Conservation (phyloP, 2,113 vertebrate genomes). For the Rafetus swinhoei region DNA sequence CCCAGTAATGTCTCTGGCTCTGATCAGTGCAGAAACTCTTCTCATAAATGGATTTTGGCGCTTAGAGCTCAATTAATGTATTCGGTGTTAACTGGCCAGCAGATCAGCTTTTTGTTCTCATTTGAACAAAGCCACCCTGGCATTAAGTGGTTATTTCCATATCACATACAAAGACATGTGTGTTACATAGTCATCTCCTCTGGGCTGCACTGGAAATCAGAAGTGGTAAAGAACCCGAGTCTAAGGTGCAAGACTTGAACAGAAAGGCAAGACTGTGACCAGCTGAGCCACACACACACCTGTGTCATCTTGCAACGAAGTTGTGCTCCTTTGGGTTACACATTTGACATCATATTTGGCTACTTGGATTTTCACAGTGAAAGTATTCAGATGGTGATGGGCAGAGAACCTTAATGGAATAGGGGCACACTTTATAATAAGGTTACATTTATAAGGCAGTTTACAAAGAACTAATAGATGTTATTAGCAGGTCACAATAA, state of each 20-base stretch:
- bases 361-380: neutral
- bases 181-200: neutral
- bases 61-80: neutral
- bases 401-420: neutral
- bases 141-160: neutral
- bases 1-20: neutral
- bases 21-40: neutral
- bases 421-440: neutral
- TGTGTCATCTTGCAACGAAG: neutral
- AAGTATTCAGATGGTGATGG: neutral
- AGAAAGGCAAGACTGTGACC: neutral
- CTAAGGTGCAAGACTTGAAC: neutral
- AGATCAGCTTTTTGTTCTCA: neutral
- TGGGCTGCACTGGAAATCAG: neutral
- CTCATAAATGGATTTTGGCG: neutral
- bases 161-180: neutral
- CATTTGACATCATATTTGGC: neutral
- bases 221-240: neutral
- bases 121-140: neutral
- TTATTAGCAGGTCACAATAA: neutral
- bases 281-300: neutral
- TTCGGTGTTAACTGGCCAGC: neutral
- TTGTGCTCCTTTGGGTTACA: neutral
- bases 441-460: neutral
- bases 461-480: neutral